phyloP scores from a whole-genome alignment of 2,797 vertebrate species.

The Danionella dracula region DNA sequence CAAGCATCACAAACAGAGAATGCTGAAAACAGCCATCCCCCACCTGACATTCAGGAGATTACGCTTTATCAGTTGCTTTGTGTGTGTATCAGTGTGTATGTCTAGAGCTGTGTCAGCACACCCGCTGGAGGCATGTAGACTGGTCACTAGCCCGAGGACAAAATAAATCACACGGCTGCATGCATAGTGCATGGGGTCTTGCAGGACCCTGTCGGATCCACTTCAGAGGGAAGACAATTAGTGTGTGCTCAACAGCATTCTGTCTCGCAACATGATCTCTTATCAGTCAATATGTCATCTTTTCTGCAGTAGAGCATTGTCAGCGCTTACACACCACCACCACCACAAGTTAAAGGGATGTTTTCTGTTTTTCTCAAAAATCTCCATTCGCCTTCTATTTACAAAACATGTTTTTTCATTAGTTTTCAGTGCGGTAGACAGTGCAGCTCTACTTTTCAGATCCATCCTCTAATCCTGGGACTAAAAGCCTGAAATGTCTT shows the following conservation, averaged over 20 bases:
- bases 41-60: background rate
- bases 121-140: background rate
- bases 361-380: constrained; percentile 12
- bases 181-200: constrained; percentile 4
- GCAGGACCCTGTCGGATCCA: constrained; percentile 20
- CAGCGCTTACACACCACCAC: background rate
- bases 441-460: background rate
- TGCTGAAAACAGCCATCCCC: background rate
- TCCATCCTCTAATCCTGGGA: background rate
- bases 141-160: background rate
- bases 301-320: background rate
- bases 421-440: background rate
- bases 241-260: background rate
- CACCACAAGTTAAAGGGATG: background rate
- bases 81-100: background rate
- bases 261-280: constrained; percentile 15
- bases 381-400: background rate
- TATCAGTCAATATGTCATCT: constrained; percentile 31
- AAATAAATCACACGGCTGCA: constrained; percentile 9
- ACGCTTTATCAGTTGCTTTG: background rate
- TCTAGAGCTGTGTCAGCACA: constrained; percentile 4
- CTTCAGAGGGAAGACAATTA: constrained; percentile 30
- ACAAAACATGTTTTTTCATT: background rate
- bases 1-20: background rate
- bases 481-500: background rate